Conservation (phyloP, 2,888 invertebrate genomes). For the Sclerodermus sp. region DNA sequence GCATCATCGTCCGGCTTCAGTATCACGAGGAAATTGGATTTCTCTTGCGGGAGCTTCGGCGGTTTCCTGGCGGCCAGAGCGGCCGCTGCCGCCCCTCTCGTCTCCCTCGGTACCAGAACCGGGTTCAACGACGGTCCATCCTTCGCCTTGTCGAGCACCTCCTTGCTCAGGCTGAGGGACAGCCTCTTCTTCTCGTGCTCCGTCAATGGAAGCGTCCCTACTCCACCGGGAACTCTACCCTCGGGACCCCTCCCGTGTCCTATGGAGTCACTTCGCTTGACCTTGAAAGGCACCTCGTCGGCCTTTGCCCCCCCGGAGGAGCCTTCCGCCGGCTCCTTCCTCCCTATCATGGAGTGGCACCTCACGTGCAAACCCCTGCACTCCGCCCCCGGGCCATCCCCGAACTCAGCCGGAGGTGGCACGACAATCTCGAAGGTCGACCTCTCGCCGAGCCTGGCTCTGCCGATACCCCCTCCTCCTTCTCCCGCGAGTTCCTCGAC, state of each 20-base stretch:
- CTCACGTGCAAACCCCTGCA: constrained; percentile 45
- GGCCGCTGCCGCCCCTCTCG: constrained; percentile 65
- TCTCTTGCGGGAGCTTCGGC: constrained; percentile 30
- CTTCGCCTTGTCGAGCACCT: constrained; percentile 69
- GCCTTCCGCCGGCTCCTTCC: constrained; percentile 15
- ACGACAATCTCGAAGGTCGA: constrained; percentile 46
- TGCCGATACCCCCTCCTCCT: too few relatives aligned
- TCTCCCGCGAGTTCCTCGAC: too few relatives aligned
- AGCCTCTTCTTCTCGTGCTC: constrained; percentile 75
- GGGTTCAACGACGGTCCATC: constrained; percentile 52
- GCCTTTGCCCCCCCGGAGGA: constrained; percentile 18
- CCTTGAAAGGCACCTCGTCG: constrained; percentile 18
- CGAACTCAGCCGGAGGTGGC: constrained; percentile 31
- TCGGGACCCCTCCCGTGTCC: constrained; percentile 37
- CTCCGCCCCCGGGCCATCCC: constrained; percentile 24
- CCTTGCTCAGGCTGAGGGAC: constrained; percentile 73
- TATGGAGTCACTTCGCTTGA: constrained; percentile 44
- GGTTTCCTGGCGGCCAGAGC: constrained; percentile 58
- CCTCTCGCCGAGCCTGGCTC: neutral
- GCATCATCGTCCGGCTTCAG: constrained; percentile 52
- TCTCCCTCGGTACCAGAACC: constrained; percentile 49
- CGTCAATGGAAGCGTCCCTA: constrained; percentile 49
- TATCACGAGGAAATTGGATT: constrained; percentile 58
- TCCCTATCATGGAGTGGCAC: constrained; percentile 50
- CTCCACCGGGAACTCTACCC: constrained; percentile 13